Evolutionary conservation across 30 jellyfish, hydroid and myxozoan genomes (phyloP).

Genomic region (Euphysa ruthae): DNA sequence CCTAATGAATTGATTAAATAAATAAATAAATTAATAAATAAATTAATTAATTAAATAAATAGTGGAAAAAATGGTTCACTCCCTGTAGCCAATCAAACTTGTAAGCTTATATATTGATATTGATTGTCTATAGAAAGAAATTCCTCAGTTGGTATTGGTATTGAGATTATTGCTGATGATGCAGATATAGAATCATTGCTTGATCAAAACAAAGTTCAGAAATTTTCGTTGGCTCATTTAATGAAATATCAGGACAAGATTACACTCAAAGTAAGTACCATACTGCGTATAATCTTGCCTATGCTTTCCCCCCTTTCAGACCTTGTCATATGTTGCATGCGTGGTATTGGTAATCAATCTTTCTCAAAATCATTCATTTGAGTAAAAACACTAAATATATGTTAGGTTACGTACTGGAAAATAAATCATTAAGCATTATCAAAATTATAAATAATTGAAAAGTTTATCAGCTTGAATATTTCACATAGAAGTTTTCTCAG

Average conservation of each 20-base stretch:
- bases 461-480: no score
- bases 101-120: background rate
- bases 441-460: no score
- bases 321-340: no score
- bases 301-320: no score
- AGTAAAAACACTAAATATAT: no score
- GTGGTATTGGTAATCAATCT: no score
- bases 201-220: slow-evolving; percentile 24
- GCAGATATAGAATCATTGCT: slow-evolving; percentile 22
- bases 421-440: no score
- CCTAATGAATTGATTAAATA: background rate
- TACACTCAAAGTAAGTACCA: slow-evolving; percentile 4
- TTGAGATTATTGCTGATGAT: slow-evolving; percentile 31
- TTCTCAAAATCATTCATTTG: no score
- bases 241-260: slow-evolving; percentile 28
- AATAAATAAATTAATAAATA: background rate
- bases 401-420: no score
- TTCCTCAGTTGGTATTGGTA: background rate
- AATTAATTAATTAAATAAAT: background rate
- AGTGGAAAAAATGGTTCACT: background rate
- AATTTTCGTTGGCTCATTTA: slow-evolving; percentile 4
- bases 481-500: no score
- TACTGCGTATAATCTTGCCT: no score
- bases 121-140: background rate
- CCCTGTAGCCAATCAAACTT: no score